A percentile compares a stretch with the other conserved stretches of the same genome.
phyloP scores from a whole-genome alignment of 1,140 invertebrate genomes.

The Aphaenogaster rudis region DNA sequence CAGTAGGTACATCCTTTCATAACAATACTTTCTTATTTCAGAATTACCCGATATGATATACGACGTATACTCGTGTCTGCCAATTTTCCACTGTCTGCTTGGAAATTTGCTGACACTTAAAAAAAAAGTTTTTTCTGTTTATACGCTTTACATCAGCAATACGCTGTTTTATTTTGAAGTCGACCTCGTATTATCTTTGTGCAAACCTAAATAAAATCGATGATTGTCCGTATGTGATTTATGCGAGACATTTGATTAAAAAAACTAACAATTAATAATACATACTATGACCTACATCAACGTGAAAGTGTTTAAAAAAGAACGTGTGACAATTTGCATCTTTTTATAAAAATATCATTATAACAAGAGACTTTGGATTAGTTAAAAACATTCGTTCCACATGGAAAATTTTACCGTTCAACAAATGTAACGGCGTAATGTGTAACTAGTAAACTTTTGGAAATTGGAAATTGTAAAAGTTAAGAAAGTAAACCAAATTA shows the following conservation, averaged over 20 bases:
- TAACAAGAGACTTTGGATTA: neutral
- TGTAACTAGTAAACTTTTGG: constrained; percentile 8
- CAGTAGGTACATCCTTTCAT: neutral
- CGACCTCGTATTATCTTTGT: neutral
- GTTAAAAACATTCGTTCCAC: neutral
- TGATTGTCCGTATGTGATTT: neutral
- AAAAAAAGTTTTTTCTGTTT: constrained; percentile 6
- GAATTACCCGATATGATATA: neutral
- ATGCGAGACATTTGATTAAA: neutral
- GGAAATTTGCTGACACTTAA: constrained; percentile 5
- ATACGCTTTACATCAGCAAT: neutral
- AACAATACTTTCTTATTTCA: neutral
- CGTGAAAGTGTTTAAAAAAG: neutral
- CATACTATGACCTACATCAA: neutral
- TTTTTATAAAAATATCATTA: neutral
- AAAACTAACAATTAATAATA: neutral
- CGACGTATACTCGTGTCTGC: neutral
- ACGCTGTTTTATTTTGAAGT: constrained; percentile 13
- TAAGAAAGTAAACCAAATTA: constrained; percentile 11
- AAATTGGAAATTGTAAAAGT: neutral
- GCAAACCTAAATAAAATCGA: neutral
- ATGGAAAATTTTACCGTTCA: neutral
- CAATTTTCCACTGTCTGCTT: neutral
- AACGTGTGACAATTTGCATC: neutral
- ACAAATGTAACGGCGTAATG: neutral